These are phyloP conservation scores for Choristoneura fumiferana DNA, from an alignment of 1,140 invertebrate species.

Conservation along the genomic window DNA sequence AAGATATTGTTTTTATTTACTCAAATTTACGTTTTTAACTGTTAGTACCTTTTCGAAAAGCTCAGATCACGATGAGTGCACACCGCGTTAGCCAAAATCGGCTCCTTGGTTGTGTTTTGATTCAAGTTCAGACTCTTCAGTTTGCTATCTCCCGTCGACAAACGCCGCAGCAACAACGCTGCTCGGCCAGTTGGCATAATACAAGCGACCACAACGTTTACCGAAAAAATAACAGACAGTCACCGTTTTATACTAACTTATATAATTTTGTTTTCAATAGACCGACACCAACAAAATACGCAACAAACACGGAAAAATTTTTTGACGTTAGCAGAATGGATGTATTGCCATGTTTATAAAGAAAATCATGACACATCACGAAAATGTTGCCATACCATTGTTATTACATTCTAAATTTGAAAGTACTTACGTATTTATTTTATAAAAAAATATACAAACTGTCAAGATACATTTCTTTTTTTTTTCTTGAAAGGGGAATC, in stretches of 20 bases:
- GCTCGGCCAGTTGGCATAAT: conserved; percentile 73
- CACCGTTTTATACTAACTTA: conserved; percentile 1
- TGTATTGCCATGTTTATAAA: too few relatives aligned
- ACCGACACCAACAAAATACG: conserved; percentile 1
- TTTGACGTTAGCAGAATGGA: neutral
- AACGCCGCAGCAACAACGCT: conserved; percentile 61
- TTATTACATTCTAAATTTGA: too few relatives aligned
- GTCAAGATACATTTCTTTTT: too few relatives aligned
- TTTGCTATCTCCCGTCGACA: conserved; percentile 66
- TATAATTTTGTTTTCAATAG: conserved; percentile 17
- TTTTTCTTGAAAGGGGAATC: too few relatives aligned
- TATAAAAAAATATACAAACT: too few relatives aligned
- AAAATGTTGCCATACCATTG: too few relatives aligned
- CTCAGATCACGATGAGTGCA: conserved; percentile 57
- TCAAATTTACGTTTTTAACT: neutral
- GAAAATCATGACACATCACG: too few relatives aligned
- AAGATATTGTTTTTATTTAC: too few relatives aligned
- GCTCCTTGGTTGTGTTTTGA: conserved; percentile 55
- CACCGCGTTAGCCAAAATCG: conserved; percentile 43
- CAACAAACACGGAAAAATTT: conserved; percentile 1
- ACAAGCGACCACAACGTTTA: conserved; percentile 24
- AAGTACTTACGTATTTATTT: too few relatives aligned
- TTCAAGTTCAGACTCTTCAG: conserved; percentile 65
- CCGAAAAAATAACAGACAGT: neutral
- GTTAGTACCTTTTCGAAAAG: conserved; percentile 54